Evolutionary conservation across 2,888 invertebrate species (phyloP), one percentile per base, ranked within the genome.

Genomic region (Lithophane leautieri): DNA sequence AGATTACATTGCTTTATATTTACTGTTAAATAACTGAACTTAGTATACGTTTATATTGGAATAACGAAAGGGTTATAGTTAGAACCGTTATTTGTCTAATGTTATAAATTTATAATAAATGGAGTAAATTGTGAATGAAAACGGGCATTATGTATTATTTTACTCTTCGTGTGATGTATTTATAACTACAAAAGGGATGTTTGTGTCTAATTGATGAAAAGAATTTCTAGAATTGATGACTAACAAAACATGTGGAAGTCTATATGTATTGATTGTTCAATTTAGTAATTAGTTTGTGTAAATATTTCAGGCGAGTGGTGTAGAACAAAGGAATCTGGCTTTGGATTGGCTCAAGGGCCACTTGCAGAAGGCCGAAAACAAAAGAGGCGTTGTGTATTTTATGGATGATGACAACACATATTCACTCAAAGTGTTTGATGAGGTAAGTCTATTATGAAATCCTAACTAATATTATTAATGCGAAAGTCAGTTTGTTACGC

Each of bases 391-490:
- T 58, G 98, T 99, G 0, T 99, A 98, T 94, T 99, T 99, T 93
- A 99, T 99, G 97, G 99, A 99, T 91, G 99, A 99, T 93, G 99
- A 99, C 92, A 99, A 99, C 92, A 98, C 99, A 0, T 99, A 99
- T 92, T 97, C 98, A 67, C 93, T 99, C 47, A 98, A 98, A 93
- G 93, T 99, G 19, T 99, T 99, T 95, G 97, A 98, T 77, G 99
- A 99, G 97, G 98, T 98, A 90, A 91, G 91, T 69, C 40, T 22
- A 34, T 62, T 34, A 34, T 16, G 22, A 34, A 63, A 40, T 58
- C 34, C 34, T 34, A 34, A 34, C 34, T 34, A 34, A 34, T 34
- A 34, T 34, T 6, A 34, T 34, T 6, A 34, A 34, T 34, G 34
- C 34, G 34, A 34, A 34, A 34, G 34, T 34, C 34, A 34, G 34